phyloP scores from a whole-genome alignment of 1,140 invertebrate genomes.

The Phthorimaea operculella region DNA sequence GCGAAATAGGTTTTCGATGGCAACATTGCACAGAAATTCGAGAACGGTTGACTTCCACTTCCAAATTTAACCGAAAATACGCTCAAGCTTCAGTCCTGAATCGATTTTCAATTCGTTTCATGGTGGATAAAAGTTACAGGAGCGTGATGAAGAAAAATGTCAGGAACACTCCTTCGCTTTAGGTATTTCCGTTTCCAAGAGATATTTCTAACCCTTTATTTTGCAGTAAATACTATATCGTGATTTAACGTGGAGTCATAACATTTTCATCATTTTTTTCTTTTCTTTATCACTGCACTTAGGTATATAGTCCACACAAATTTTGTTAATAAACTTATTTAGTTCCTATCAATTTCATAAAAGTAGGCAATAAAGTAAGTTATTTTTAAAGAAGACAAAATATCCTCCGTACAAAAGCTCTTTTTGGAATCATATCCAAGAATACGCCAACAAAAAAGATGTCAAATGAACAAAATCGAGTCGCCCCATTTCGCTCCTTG shows the following conservation, averaged over 20 bases:
- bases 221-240: too few relatives aligned
- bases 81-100: background rate
- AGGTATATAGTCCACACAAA: too few relatives aligned
- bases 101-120: conserved; percentile 1
- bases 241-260: too few relatives aligned
- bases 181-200: background rate
- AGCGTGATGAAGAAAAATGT: conserved; percentile 1
- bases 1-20: too few relatives aligned
- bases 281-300: too few relatives aligned
- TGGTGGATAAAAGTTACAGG: background rate
- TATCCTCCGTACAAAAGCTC: too few relatives aligned
- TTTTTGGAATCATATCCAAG: background rate
- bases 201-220: background rate
- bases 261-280: too few relatives aligned
- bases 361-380: too few relatives aligned
- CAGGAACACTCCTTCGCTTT: background rate
- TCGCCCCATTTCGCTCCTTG: background rate
- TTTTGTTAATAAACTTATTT: too few relatives aligned
- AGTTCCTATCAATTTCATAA: too few relatives aligned
- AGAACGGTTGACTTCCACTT: background rate
- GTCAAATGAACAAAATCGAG: background rate
- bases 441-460: background rate
- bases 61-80: background rate
- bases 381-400: too few relatives aligned
- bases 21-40: background rate